Conservation (phyloP, 2,888 invertebrate genomes). For the Apamea sordens region DNA sequence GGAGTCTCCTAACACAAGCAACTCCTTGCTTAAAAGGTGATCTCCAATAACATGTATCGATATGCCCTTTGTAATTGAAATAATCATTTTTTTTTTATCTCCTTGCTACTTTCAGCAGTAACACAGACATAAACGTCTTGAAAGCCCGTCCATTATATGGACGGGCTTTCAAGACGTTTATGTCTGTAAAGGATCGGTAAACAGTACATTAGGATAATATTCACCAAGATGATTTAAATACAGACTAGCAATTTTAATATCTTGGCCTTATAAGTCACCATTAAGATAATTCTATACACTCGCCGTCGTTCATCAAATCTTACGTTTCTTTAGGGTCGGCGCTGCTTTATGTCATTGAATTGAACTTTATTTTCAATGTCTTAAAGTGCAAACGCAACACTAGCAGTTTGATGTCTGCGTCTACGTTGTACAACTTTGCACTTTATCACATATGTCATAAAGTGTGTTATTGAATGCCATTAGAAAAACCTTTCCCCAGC, state of each 20-base stretch:
- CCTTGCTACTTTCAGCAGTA: background rate
- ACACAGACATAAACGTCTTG: background rate
- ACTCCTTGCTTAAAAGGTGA: too few relatives aligned
- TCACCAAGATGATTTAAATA: constrained; percentile 44
- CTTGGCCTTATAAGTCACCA: constrained; percentile 43
- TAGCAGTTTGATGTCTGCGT: background rate
- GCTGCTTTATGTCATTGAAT: constrained; percentile 6
- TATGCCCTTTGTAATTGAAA: too few relatives aligned
- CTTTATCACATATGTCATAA: background rate
- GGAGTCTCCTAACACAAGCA: too few relatives aligned
- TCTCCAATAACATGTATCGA: too few relatives aligned
- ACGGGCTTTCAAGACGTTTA: too few relatives aligned
- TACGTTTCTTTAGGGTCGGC: background rate
- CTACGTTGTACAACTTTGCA: background rate
- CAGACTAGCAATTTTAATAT: constrained; percentile 60
- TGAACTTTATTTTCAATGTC: background rate
- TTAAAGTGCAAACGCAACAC: constrained; percentile 1
- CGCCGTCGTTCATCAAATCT: constrained; percentile 41
- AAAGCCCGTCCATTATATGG: background rate
- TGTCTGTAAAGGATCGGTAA: constrained; percentile 26
- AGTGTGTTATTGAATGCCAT: constrained; percentile 5
- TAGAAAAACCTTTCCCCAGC: background rate
- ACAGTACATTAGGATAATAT: constrained; percentile 29
- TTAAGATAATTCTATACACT: constrained; percentile 40
- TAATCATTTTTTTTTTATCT: background rate